These are phyloP conservation scores for Bathynomus jamesi DNA, from an alignment of 1,140 invertebrate species.

Conservation along the genomic window DNA sequence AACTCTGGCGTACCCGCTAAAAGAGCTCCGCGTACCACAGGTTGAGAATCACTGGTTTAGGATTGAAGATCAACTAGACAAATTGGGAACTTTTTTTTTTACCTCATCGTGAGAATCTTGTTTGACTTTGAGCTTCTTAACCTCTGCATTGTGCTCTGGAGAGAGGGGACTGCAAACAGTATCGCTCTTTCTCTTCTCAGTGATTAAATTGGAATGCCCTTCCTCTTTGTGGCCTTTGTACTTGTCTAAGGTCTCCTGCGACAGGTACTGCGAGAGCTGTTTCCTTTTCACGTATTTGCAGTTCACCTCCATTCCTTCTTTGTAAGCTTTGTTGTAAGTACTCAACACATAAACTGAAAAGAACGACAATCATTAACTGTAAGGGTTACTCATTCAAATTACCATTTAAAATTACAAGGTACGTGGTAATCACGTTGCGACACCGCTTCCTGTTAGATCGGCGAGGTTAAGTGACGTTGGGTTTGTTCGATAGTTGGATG, in stretches of 20 bases:
- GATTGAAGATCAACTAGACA: not conserved
- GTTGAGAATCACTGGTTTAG: not conserved
- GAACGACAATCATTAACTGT: slow-evolving; percentile 31
- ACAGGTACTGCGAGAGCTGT: slow-evolving; percentile 39
- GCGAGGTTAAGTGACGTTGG: too few species aligned
- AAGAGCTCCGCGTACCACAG: not conserved
- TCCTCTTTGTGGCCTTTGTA: slow-evolving; percentile 7
- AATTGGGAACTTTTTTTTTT: not conserved
- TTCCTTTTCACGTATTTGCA: slow-evolving; percentile 52
- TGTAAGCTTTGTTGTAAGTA: slow-evolving; percentile 63
- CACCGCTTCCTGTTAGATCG: too few species aligned
- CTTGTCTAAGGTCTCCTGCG: slow-evolving; percentile 27
- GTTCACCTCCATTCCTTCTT: slow-evolving; percentile 86
- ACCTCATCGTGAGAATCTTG: not conserved
- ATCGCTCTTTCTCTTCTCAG: not conserved
- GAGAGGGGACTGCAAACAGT: not conserved
- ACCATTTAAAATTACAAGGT: not conserved
- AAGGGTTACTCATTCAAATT: slow-evolving; percentile 4
- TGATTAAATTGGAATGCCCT: not conserved
- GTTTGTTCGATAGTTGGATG: too few species aligned
- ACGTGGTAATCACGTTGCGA: too few species aligned
- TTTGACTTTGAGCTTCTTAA: not conserved
- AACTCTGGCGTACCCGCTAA: not conserved
- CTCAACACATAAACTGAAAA: slow-evolving; percentile 57
- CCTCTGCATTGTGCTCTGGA: not conserved